Conservation (phyloP, 2,797 vertebrate genomes). For the Steatocranus sp. region DNA sequence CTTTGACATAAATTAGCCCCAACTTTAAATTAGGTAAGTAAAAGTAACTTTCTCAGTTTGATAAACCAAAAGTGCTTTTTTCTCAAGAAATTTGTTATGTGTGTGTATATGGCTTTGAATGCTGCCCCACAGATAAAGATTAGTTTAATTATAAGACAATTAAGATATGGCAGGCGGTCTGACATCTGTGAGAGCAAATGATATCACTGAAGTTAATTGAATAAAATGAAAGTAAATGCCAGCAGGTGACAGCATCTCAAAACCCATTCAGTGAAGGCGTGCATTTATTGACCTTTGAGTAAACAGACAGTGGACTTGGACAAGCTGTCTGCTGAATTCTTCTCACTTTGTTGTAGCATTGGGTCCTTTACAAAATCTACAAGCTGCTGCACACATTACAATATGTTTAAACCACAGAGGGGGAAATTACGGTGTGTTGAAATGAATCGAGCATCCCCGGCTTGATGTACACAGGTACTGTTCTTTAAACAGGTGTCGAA, state of each 20-base stretch:
- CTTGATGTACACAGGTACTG: neutral
- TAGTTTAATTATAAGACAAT: neutral
- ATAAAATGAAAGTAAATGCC: conserved; percentile 13
- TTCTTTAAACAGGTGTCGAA: neutral
- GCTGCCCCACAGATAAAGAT: neutral
- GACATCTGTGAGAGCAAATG: neutral
- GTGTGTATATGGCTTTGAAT: neutral
- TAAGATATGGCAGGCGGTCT: neutral
- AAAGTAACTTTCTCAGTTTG: neutral
- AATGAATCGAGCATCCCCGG: neutral
- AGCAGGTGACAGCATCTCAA: neutral
- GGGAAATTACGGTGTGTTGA: neutral
- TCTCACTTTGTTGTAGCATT: neutral
- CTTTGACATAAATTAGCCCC: neutral
- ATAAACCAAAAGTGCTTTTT: neutral
- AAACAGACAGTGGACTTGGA: neutral
- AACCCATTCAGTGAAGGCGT: neutral
- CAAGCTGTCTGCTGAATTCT: neutral
- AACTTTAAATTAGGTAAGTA: neutral
- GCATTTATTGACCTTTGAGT: conserved; percentile 26
- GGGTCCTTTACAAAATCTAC: neutral
- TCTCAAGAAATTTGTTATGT: neutral
- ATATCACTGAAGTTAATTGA: conserved; percentile 1
- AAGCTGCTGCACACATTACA: neutral
- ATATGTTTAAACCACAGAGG: neutral